Conservation (phyloP, 2,888 invertebrate species). For the Selenia dentaria region DNA sequence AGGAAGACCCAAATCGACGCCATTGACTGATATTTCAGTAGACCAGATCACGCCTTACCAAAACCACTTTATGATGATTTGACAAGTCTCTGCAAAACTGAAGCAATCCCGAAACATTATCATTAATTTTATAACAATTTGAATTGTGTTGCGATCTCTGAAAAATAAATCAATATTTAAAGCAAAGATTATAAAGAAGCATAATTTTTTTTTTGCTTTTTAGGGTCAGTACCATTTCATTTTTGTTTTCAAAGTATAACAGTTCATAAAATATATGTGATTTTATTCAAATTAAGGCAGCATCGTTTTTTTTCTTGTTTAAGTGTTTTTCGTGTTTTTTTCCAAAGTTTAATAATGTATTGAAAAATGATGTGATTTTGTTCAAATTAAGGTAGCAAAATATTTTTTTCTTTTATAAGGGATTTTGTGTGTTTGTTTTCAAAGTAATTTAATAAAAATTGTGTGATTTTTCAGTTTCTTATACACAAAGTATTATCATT, state of each 20-base stretch:
- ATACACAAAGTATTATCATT: too few relatives aligned
- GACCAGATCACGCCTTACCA: not conserved
- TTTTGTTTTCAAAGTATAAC: not conserved
- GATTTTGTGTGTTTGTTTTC: too few relatives aligned
- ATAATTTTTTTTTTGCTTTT: not conserved
- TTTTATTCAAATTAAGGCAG: not conserved
- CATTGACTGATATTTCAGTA: too few relatives aligned
- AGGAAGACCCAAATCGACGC: not conserved
- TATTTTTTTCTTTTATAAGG: not conserved
- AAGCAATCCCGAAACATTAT: not conserved
- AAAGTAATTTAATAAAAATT: too few relatives aligned
- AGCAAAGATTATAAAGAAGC: not conserved
- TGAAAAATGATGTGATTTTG: too few relatives aligned
- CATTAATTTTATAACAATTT: not conserved
- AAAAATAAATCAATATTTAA: too few relatives aligned
- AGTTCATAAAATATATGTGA: not conserved
- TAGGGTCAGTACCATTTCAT: not conserved
- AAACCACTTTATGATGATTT: not conserved
- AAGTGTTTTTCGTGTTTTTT: too few relatives aligned
- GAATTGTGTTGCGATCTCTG: too few relatives aligned
- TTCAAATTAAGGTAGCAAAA: not conserved
- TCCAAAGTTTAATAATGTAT: too few relatives aligned
- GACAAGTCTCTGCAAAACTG: not conserved
- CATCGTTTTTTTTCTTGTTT: too few relatives aligned
- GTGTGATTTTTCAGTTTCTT: too few relatives aligned